Evolutionary conservation across 2,797 vertebrate species (phyloP), one percentile per base, ranked within the genome.

Genomic region (Pangasius krempfi): DNA sequence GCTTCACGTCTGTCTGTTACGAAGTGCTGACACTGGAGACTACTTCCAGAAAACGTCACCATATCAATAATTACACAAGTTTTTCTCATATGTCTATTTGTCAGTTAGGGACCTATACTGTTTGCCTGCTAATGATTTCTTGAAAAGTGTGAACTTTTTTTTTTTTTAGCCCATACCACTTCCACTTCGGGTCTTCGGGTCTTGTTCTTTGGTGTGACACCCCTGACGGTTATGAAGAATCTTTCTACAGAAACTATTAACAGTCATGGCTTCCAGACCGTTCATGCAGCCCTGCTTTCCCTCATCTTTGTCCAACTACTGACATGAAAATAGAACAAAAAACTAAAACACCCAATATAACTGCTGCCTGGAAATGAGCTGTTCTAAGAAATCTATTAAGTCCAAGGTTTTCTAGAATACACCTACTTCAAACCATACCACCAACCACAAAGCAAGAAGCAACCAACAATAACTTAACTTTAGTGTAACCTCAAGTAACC

Each of bases 381-480:
- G 73, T 78, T 88, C 72, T 18, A 84, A 58, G 54, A 75, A 64
- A 88, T 84, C 30, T 84, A 84, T 83, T 73, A 73, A 75, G 47
- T 75, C 78, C 58, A 47, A 62, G 27, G 60, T 84, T 84, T 84
- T 84, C 40, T 66, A 47, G 44, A 66, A 79, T 40, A 47, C 47
- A 87, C 70, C 85, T 84, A 78, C 62, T 54, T 82, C 18, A 87
- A 82, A 78, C 50, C 85, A 87, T 54, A 70, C 80, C 79, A 89
- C 79, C 88, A 79, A 87, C 88, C 85, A 84, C 88, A 89, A 78
- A 64, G 16, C 85, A 76, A 30, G 22, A 30, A 33, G 33, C 72
- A n/a, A 40, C 79, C 72, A 87, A 89, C 88, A 78, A 87, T 58
- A 89, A 87, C 86, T 50, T 84, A 37, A 87, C 85, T n/a, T 87